phyloP scores from a whole-genome alignment of 2,113 vertebrate genomes.

The Sander lucioperca region DNA sequence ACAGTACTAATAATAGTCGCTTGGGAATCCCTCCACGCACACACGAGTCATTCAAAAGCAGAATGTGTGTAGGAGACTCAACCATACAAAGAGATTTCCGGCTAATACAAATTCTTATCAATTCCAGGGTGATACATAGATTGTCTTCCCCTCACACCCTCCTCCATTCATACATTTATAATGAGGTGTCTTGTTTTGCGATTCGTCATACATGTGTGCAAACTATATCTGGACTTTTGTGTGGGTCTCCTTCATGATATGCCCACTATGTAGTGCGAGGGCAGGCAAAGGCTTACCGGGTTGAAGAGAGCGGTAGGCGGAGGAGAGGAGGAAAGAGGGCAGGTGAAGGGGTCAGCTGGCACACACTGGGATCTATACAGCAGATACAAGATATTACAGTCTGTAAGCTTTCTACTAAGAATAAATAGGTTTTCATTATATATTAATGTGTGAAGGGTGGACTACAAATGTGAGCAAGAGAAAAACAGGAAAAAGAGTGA shows the following conservation, averaged over 20 bases:
- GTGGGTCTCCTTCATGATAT: conserved; percentile 55
- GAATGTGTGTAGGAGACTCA: conserved; percentile 71
- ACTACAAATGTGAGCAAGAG: neutral
- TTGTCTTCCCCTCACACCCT: conserved; percentile 42
- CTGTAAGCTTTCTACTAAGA: neutral
- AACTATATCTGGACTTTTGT: conserved; percentile 44
- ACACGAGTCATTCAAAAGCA: conserved; percentile 56
- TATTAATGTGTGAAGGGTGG: neutral
- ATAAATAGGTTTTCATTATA: neutral
- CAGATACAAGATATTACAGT: neutral
- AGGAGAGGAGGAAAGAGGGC: conserved; percentile 13
- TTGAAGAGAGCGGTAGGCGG: conserved; percentile 16
- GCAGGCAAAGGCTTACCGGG: conserved; percentile 13
- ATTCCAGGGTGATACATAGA: conserved; percentile 40
- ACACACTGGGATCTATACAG: neutral
- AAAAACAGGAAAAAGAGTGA: neutral
- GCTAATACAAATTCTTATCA: conserved; percentile 41
- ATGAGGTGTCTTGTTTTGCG: conserved; percentile 45
- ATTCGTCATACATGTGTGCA: conserved; percentile 60
- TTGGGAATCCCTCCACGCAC: conserved; percentile 71
- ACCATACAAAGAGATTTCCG: conserved; percentile 72
- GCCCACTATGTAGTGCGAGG: conserved; percentile 36
- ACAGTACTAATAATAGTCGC: conserved; percentile 48
- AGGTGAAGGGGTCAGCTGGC: conserved; percentile 35
- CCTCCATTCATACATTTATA: conserved; percentile 70